phyloP scores from a whole-genome alignment of 1,140 invertebrate genomes.

The Pseudomyrmex concolor region DNA sequence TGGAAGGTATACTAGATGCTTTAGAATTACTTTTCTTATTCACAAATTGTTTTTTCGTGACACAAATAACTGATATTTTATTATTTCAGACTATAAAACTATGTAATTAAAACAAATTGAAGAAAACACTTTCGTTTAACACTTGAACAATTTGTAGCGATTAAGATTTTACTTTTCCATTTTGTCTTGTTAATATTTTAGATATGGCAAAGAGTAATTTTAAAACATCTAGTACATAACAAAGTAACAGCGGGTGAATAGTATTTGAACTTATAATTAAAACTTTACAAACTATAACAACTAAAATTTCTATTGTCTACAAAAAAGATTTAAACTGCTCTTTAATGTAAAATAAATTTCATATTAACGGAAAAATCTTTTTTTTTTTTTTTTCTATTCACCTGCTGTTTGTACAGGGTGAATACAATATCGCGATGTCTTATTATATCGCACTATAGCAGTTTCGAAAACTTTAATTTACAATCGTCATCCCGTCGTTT shows the following conservation, averaged over 20 bases:
- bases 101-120: background rate
- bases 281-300: background rate
- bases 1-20: constrained; percentile 25
- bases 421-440: constrained; percentile 5
- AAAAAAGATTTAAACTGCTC: too few species aligned
- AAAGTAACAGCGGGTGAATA: constrained; percentile 29
- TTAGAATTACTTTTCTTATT: constrained; percentile 7
- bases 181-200: background rate
- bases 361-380: background rate
- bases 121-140: too few species aligned
- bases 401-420: constrained; percentile 10
- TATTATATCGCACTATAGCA: background rate
- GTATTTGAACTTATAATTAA: background rate
- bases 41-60: constrained; percentile 17
- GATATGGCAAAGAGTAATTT: constrained; percentile 1
- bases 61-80: background rate
- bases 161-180: background rate
- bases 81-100: background rate
- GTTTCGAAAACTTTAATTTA: constrained; percentile 10
- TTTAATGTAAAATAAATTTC: too few species aligned
- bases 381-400: constrained; percentile 19
- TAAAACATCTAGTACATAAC: constrained; percentile 25
- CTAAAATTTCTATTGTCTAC: background rate
- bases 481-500: constrained; percentile 16
- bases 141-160: background rate